phyloP scores from a whole-genome alignment of 92 coral and sea anemone genomes.

The Bergia puertoricense region DNA sequence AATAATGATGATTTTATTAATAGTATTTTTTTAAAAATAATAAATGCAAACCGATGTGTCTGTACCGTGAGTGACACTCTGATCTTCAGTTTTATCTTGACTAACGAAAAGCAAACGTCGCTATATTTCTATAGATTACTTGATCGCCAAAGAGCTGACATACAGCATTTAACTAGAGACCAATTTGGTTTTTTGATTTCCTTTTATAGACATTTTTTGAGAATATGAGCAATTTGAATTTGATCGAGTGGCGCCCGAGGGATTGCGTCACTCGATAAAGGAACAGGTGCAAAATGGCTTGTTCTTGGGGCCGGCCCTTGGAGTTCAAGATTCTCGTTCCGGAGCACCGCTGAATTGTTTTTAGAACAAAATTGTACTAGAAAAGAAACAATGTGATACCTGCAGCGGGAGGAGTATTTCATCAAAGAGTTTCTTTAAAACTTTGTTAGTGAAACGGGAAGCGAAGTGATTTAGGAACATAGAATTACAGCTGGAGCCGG shows the following conservation, averaged over 20 bases:
- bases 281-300: constrained; percentile 36
- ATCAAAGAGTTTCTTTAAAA: not conserved
- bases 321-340: not conserved
- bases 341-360: not conserved
- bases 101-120: constrained; percentile 30
- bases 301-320: not conserved
- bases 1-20: too few relatives aligned
- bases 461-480: constrained; percentile 1
- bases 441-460: not conserved
- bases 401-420: constrained; percentile 31
- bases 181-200: not conserved
- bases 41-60: not conserved
- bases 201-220: constrained; percentile 38
- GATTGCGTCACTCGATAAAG: not conserved
- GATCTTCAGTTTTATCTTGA: constrained; percentile 15
- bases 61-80: not conserved
- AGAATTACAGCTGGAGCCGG: not conserved
- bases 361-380: constrained; percentile 15
- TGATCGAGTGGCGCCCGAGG: constrained; percentile 16
- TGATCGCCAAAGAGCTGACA: constrained; percentile 14
- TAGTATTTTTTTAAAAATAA: too few relatives aligned
- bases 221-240: not conserved
- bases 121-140: constrained; percentile 4
- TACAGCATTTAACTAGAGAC: not conserved
- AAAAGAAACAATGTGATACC: constrained; percentile 37